phyloP scores from a whole-genome alignment of 2,888 invertebrate species.

The Drosophila mimica region DNA sequence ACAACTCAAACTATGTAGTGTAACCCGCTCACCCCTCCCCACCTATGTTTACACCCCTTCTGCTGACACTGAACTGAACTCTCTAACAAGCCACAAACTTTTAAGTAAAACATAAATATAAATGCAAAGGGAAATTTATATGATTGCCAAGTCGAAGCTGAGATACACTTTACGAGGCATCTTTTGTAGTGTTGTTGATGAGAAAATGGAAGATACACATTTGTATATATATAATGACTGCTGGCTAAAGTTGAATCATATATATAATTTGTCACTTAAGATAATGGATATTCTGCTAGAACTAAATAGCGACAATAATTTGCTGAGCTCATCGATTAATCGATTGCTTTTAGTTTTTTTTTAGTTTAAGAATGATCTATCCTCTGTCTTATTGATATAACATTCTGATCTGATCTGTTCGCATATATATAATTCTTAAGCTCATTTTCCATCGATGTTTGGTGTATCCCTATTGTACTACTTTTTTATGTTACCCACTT shows the following conservation, averaged over 20 bases:
- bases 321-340: background rate
- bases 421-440: background rate
- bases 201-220: background rate
- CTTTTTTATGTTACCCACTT: background rate
- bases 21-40: background rate
- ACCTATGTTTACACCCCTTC: background rate
- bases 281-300: background rate
- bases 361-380: background rate
- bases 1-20: background rate
- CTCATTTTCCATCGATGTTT: background rate
- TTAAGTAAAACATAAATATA: conserved; percentile 50
- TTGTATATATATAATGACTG: background rate
- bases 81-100: conserved; percentile 44
- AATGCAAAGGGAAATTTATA: background rate
- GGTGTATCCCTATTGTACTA: background rate
- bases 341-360: background rate
- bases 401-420: background rate
- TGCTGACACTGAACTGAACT: conserved; percentile 19
- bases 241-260: background rate
- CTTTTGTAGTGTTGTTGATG: too few relatives aligned
- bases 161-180: conserved; percentile 41
- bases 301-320: fast-evolving
- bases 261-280: background rate
- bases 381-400: background rate
- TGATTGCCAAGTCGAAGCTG: background rate